These are phyloP conservation scores for Pagrus major DNA, from an alignment of 2,113 vertebrate species.

Conservation along the genomic window DNA sequence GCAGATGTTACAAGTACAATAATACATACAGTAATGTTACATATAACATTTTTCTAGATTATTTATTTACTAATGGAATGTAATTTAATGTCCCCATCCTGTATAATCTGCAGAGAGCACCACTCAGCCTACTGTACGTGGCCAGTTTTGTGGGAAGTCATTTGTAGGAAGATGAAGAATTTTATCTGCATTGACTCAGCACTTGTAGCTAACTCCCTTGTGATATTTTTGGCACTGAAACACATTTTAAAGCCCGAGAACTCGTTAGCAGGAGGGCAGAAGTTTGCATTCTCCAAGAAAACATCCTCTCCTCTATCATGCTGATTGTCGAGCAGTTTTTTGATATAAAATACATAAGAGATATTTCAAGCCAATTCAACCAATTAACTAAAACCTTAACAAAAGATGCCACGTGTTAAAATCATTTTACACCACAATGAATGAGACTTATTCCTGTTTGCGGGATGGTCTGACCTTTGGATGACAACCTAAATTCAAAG, in stretches of 20 bases:
- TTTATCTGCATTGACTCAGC: conserved; percentile 22
- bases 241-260: conserved; percentile 17
- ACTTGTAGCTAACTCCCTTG: conserved; percentile 10
- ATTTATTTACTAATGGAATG: conserved; percentile 17
- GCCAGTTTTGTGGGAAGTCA: conserved; percentile 4
- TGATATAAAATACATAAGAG: not conserved
- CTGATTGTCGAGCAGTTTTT: not conserved
- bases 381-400: not conserved
- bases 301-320: not conserved
- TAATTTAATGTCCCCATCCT: not conserved
- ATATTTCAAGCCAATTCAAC: not conserved
- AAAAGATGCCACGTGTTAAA: conserved; percentile 7
- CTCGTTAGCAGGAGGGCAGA: not conserved
- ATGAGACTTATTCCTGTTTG: conserved; percentile 7
- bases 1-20: not conserved
- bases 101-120: conserved; percentile 5
- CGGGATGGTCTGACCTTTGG: conserved; percentile 1
- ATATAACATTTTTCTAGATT: not conserved
- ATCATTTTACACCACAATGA: conserved; percentile 3
- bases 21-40: too few species aligned
- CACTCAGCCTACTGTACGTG: conserved; percentile 1
- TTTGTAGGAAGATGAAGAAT: conserved; percentile 34
- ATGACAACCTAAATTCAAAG: not conserved
- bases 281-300: not conserved
- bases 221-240: conserved; percentile 5